phyloP scores from a whole-genome alignment of 1,140 invertebrate species.

The Yoshiicerus persimilis region DNA sequence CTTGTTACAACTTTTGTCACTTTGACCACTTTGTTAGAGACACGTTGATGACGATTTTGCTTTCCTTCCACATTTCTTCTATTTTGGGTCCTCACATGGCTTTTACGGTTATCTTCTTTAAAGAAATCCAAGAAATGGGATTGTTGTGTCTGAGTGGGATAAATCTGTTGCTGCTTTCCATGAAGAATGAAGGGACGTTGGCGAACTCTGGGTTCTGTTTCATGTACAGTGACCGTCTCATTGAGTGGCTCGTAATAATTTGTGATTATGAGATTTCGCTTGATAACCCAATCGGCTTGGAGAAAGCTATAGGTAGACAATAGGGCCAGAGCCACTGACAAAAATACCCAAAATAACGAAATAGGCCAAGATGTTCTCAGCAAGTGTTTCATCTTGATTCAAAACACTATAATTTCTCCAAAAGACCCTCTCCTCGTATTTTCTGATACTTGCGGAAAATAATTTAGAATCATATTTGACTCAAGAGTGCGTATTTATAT shows the following conservation, averaged over 20 bases:
- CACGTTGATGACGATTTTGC: neutral
- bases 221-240: neutral
- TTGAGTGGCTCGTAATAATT: slow-evolving; percentile 16
- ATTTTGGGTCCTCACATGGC: neutral
- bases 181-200: neutral
- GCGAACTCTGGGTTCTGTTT: neutral
- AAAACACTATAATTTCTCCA: neutral
- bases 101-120: neutral
- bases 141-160: neutral
- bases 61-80: neutral
- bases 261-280: slow-evolving; percentile 34
- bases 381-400: neutral
- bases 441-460: neutral
- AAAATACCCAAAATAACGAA: slow-evolving; percentile 37
- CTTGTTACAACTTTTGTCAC: slow-evolving; percentile 38
- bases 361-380: slow-evolving; percentile 39
- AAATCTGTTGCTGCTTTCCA: neutral
- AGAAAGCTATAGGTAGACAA: slow-evolving; percentile 44
- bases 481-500: neutral
- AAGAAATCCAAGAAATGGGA: neutral
- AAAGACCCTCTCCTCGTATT: neutral
- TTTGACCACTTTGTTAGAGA: slow-evolving; percentile 1
- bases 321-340: slow-evolving; percentile 29
- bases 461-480: neutral
- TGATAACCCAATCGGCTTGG: slow-evolving; percentile 45